Base-by-base conservation (phyloP, 2,113 vertebrate genomes). In the Crotophaga sulcirostris region DNA sequence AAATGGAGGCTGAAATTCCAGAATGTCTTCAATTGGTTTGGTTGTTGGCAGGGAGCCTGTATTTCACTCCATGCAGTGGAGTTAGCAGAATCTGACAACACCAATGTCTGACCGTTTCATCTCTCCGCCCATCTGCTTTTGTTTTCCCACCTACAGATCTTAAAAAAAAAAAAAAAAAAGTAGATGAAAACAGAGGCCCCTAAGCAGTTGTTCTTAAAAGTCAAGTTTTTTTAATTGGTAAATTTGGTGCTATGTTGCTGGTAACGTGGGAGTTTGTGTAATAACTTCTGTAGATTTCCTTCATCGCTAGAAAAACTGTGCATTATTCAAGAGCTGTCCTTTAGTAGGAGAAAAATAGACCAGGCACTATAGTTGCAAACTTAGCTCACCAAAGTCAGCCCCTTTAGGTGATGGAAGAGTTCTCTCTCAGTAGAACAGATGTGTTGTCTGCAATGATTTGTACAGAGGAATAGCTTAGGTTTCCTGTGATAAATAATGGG, bases 1-100 rank as follows among this genome's bases (percentile, higher is more conserved):
- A 97, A 96, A 97, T 96, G 96, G 96, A 96, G 96, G 91, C 93
- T 96, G 94, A 96, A 94, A 97, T 96, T 96, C 96, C 84, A 91
- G 94, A 92, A 90, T 87, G 90, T 96, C 96, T 96, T 97, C 92
- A 95, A 7, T 95, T 96, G 90, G 92, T 89, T 95, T 96, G 82
- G 85, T 51, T 95, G 69, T 95, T 96, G 96, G 94, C 95, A 95
- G 81, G 59, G 45, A 95, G 93, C 96, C 94, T 91, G 89, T 36
- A 54, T 94, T 96, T 96, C 90, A 40, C 64, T 97, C 91, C 56
- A 31, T 93, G 54, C 89, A 38, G 60, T 73, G 64, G 81, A 94
- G 75, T 93, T 94, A 77, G 94, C 59, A 78, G 38, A 89, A 70
- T 77, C 88, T 94, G 84, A 96, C 68, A 96, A 44, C 86, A 88